Base-by-base conservation (phyloP, 35 echinoderm and acorn worm genomes). In the Ptychodera flava region DNA sequence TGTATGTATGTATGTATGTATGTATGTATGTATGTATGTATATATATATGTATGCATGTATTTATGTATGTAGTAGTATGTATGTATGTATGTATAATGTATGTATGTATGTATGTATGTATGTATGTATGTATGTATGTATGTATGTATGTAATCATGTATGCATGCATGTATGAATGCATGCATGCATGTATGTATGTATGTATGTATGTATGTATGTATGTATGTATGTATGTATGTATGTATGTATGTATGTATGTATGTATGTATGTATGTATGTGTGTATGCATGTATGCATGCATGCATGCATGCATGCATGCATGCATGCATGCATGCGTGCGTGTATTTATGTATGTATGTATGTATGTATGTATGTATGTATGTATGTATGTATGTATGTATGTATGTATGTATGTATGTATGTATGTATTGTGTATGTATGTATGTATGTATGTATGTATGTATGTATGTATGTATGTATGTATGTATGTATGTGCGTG, bases 361-460 rank as follows among this genome's bases (percentile, higher is more conserved):
- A 64, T 64, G 45, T 64, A 64, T 64, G 45, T 64, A 64, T 64
- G 45, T 64, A 64, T 64, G 45, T 64, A 64, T 64, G 45, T 64
- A 64, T 64, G 45, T 64, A 64, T 64, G 45, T 64, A 64, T 64
- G 45, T 64, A 64, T 64, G 45, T 85, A 0, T 83, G 81, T 83
- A 83, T 34, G 0, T 83, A 83, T 64, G 45, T 64, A 64, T 64
- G 45, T 64, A 64, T 64, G 6, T 64, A 64, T 64, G 45, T 6
- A 64, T 6, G 45, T 64, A 64, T 64, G 6, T 64, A 64, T 34
- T 83, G 35, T 83, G 81, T 34, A 34, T 83, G 81, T 83, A 83
- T 83, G 81, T 83, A 83, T 83, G 81, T 83, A 83, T 83, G 81
- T 83, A 83, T 83, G 81, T 83, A 83, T 83, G 81, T 83, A 83